phyloP scores from a whole-genome alignment of 2,113 vertebrate species.

The Perca fluviatilis region DNA sequence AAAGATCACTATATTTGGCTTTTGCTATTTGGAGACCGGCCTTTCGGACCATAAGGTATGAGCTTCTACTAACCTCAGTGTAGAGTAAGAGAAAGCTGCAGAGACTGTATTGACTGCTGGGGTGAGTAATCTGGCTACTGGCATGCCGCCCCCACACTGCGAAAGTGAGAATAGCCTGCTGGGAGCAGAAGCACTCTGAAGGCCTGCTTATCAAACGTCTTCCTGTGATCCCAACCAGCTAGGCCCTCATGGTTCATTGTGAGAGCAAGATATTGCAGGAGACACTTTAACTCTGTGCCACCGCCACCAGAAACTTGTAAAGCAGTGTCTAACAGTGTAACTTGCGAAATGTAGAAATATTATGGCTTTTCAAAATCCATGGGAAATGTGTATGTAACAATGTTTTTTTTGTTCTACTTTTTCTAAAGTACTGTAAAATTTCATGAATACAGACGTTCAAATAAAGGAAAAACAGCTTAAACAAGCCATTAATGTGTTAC shows the following conservation, averaged over 20 bases:
- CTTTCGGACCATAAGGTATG: neutral
- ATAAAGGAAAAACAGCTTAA: neutral
- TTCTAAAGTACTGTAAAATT: neutral
- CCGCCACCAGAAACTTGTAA: neutral
- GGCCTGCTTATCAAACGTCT: conserved; percentile 60
- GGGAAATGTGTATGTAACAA: neutral
- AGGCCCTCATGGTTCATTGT: conserved; percentile 33
- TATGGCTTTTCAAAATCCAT: neutral
- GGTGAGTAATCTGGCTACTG: conserved; percentile 61
- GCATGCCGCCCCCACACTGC: conserved; percentile 49
- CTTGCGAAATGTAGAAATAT: conserved; percentile 2
- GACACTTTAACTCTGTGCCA: neutral
- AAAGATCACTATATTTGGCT: neutral
- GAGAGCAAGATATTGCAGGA: conserved; percentile 14
- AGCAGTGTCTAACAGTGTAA: neutral
- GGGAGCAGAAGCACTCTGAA: conserved; percentile 54
- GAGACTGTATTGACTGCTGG: conserved; percentile 44
- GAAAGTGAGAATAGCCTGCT: conserved; percentile 54
- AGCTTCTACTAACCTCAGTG: conserved; percentile 6
- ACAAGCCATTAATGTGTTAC: neutral
- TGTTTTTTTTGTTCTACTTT: neutral
- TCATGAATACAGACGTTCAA: neutral
- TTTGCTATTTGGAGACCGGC: neutral
- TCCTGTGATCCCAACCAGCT: conserved; percentile 47
- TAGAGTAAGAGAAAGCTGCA: conserved; percentile 15